Percentiles rank a stretch among this genome's conserved stretches.
These are phyloP conservation scores for Phalera bucephala DNA, from an alignment of 2,888 invertebrate species.

Conservation along the genomic window DNA sequence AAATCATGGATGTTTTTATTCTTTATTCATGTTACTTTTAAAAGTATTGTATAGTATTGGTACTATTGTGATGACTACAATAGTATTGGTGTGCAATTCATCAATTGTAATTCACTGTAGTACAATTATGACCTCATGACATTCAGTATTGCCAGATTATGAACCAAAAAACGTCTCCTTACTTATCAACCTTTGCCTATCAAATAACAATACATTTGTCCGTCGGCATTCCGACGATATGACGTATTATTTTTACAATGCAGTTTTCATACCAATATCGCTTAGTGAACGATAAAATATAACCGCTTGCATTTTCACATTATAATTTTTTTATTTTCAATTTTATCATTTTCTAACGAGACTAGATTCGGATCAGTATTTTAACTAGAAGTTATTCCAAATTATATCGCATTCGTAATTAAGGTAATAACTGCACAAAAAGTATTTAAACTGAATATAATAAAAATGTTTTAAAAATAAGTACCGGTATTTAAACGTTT, in stretches of 20 bases:
- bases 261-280: constrained; percentile 62
- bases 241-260: constrained; percentile 49
- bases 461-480: constrained; percentile 46
- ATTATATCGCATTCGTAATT: constrained; percentile 51
- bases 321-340: constrained; percentile 21
- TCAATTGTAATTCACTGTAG: too few relatives aligned
- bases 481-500: constrained; percentile 50
- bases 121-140: too few relatives aligned
- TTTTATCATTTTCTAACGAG: constrained; percentile 20
- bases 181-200: too few relatives aligned
- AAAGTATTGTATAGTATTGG: too few relatives aligned
- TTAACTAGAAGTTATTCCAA: constrained; percentile 51
- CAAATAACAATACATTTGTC: too few relatives aligned
- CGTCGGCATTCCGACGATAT: constrained; percentile 6
- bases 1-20: too few relatives aligned
- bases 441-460: constrained; percentile 56
- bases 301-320: constrained; percentile 53
- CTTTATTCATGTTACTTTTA: too few relatives aligned
- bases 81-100: too few relatives aligned
- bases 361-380: constrained; percentile 54
- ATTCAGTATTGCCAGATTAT: too few relatives aligned
- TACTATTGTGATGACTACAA: too few relatives aligned
- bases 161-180: too few relatives aligned
- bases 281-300: constrained; percentile 47
- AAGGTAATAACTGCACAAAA: constrained; percentile 73